Percentiles rank a stretch among this genome's conserved stretches.
Evolutionary conservation across 2,888 invertebrate genomes (phyloP).

Genomic region (Synergus itoensis): DNA sequence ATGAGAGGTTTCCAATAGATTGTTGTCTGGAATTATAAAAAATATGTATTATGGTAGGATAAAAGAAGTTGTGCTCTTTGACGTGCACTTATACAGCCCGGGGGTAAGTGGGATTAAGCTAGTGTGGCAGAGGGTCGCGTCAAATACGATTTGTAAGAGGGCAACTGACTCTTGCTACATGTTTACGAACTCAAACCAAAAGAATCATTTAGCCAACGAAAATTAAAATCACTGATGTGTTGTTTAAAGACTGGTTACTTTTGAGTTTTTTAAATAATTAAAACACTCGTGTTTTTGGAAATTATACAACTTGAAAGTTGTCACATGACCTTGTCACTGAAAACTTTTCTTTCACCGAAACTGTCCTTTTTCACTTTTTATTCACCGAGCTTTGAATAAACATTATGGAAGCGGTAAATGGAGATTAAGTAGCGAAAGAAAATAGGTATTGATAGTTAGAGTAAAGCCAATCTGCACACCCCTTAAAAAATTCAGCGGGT

Average conservation of each 20-base stretch:
- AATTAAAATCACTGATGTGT: slow-evolving; percentile 32
- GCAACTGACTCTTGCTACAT: slow-evolving; percentile 46
- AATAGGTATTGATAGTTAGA: slow-evolving; percentile 15
- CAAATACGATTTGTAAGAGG: slow-evolving; percentile 70
- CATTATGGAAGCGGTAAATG: background rate
- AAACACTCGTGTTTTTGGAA: background rate
- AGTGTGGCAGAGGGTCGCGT: slow-evolving; percentile 72
- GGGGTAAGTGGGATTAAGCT: slow-evolving; percentile 74
- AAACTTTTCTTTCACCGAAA: background rate
- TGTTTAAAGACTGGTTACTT: too few species aligned
- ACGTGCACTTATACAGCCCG: slow-evolving; percentile 63
- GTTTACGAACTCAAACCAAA: background rate
- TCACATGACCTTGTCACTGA: background rate
- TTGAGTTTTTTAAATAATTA: too few species aligned
- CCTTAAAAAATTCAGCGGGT: slow-evolving; percentile 17
- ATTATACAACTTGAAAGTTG: background rate
- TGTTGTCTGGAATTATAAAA: too few species aligned
- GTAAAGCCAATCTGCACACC: background rate
- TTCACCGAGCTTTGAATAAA: too few species aligned
- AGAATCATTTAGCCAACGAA: background rate
- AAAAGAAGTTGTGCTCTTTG: slow-evolving; percentile 49
- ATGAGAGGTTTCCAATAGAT: too few species aligned
- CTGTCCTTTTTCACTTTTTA: too few species aligned
- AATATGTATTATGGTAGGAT: slow-evolving; percentile 14
- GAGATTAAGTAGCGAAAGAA: background rate